Evolutionary conservation across 2,888 invertebrate species (phyloP), one percentile per base, ranked within the genome.

Genomic region (Venusia cambrica): DNA sequence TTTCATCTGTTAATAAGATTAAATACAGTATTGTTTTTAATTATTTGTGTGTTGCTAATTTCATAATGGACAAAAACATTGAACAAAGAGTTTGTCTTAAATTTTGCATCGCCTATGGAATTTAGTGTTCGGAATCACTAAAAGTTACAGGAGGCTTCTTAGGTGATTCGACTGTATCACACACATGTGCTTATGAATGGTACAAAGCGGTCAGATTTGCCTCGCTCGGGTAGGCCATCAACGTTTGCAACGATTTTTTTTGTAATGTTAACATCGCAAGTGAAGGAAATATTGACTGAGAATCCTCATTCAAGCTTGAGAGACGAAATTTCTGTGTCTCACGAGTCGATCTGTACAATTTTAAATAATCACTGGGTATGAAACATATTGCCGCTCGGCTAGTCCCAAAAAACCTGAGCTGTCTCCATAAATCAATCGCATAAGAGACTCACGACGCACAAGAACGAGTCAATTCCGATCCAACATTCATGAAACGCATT

Each of bases 31-130:
- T n/a, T n/a, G n/a, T n/a, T n/a, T n/a, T n/a, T n/a, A n/a, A n/a
- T n/a, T n/a, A n/a, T n/a, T n/a, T n/a, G 27, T 14, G 38, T 38
- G 11, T 38, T 18, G 28, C 18, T 8, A 33, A 24, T 35, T 29
- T 27, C 14, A 27, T 32, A 22, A 32, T 27, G 22, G 31, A 31
- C 27, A 31, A 32, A 38, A 27, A 32, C 18, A 28, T 28, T 16
- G 30, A 26, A 30, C 36, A 30, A 36, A 25, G 18, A 30, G 15
- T 20, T 30, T 29, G 36, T 26, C 30, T 37, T 20, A 30, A 25
- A 37, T 30, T 37, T 36, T 51, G 48, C 36, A 44, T 51, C 29
- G 39, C 47, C 21, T 45, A 48, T 45, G 40, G 39, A 47, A 46
- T 42, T 45, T 48, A 30, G 35, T 48, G 33, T 48, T 38, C 42